A percentile compares a stretch with the other conserved stretches of the same genome.
Conservation (phyloP, 2,888 invertebrate species). For the Drosophila greeni region DNA sequence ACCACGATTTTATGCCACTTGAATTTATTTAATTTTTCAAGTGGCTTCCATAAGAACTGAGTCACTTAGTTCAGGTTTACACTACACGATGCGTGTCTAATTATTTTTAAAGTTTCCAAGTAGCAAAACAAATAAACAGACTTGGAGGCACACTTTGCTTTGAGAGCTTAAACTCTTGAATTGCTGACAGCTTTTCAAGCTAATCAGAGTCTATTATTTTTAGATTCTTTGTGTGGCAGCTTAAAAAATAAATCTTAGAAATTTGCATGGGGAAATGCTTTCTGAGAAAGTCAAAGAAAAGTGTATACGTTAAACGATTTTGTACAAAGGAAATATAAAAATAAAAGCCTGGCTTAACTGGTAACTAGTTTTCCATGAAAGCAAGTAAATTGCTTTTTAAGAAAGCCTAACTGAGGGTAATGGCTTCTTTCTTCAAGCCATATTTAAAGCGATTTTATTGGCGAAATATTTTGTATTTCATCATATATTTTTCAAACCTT, state of each 20-base stretch:
- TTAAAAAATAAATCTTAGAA: not conserved
- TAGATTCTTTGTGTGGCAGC: not conserved
- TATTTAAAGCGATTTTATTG: not conserved
- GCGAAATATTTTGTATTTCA: not conserved
- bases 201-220: constrained; percentile 5
- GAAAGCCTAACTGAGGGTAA: not conserved
- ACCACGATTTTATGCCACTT: not conserved
- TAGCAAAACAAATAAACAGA: constrained; percentile 7
- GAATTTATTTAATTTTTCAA: not conserved
- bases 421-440: not conserved
- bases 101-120: constrained; percentile 6
- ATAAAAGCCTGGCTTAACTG: not conserved
- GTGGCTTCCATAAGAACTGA: constrained; percentile 2
- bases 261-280: not conserved
- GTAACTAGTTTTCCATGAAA: not conserved
- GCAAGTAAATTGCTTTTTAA: not conserved
- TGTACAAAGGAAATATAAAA: not conserved
- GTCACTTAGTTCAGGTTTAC: constrained; percentile 1
- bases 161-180: not conserved
- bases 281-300: not conserved
- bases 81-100: not conserved
- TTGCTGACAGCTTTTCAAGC: not conserved
- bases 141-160: constrained; percentile 7
- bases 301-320: not conserved
- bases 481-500: not conserved